phyloP scores from a whole-genome alignment of 2,113 vertebrate species.

The Motacilla alba region DNA sequence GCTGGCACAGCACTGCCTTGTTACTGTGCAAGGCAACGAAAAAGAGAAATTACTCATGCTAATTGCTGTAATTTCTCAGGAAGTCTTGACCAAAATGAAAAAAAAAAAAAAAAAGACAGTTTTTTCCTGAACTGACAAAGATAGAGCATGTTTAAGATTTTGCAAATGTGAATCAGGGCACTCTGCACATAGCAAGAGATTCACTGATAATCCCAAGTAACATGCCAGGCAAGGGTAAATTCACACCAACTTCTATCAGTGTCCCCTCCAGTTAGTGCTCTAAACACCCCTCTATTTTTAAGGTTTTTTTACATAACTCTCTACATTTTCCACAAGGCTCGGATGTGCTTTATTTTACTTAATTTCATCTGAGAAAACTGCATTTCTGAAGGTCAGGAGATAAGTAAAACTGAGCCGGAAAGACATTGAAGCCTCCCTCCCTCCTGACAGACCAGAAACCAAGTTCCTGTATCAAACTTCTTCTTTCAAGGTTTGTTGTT shows the following conservation, averaged over 20 bases:
- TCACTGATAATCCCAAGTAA: not conserved
- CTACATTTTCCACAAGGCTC: not conserved
- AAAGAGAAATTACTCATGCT: constrained; percentile 11
- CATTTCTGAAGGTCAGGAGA: not conserved
- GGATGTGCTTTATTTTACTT: not conserved
- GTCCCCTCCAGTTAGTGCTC: not conserved
- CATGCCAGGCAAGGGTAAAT: not conserved
- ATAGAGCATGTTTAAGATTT: not conserved
- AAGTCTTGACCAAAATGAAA: not conserved
- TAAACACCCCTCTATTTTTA: not conserved
- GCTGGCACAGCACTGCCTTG: not conserved
- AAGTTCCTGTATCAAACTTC: constrained; percentile 59
- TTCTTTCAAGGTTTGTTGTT: constrained; percentile 37
- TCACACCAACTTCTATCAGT: not conserved
- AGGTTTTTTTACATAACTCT: accelerated
- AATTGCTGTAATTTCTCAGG: not conserved
- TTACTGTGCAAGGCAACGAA: not conserved
- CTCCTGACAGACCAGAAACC: not conserved
- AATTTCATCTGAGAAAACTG: not conserved
- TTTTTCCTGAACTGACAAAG: not conserved
- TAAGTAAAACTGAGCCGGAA: not conserved
- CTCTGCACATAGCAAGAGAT: not conserved
- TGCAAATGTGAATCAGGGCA: not conserved
- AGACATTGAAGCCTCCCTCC: not conserved
- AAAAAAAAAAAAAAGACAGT: not conserved